phyloP scores from a whole-genome alignment of 2,797 vertebrate species.

The Anguilla pacifica region DNA sequence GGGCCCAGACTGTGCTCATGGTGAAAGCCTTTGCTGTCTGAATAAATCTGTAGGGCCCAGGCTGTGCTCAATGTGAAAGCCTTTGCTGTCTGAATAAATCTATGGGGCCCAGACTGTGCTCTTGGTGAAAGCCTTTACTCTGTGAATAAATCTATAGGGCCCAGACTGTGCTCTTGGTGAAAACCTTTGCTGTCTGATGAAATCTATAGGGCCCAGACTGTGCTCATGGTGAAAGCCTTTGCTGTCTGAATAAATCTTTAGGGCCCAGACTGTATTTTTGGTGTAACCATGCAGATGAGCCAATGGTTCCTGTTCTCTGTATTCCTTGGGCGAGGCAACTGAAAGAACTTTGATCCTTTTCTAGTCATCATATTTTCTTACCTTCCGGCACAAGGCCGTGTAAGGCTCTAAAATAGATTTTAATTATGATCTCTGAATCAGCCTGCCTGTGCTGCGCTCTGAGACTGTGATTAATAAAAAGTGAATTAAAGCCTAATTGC shows the following conservation, averaged over 20 bases:
- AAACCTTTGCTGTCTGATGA: neutral
- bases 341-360: constrained; percentile 38
- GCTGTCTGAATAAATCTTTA: neutral
- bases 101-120: too few species aligned
- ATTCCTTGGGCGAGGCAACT: constrained; percentile 18
- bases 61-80: too few species aligned
- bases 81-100: too few species aligned
- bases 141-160: neutral
- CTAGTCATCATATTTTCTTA: constrained; percentile 60
- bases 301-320: neutral
- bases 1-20: too few species aligned
- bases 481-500: constrained; percentile 78
- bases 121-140: too few species aligned
- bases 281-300: neutral
- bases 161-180: neutral
- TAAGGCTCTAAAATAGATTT: constrained; percentile 75
- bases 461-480: constrained; percentile 73
- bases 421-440: constrained; percentile 77
- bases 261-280: neutral
- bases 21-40: too few species aligned
- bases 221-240: neutral
- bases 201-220: neutral
- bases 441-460: constrained; percentile 67
- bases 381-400: constrained; percentile 59
- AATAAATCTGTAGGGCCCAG: too few species aligned